Evolutionary conservation across 2,797 vertebrate genomes (phyloP).

Genomic region (Zenarchopterus dispar): DNA sequence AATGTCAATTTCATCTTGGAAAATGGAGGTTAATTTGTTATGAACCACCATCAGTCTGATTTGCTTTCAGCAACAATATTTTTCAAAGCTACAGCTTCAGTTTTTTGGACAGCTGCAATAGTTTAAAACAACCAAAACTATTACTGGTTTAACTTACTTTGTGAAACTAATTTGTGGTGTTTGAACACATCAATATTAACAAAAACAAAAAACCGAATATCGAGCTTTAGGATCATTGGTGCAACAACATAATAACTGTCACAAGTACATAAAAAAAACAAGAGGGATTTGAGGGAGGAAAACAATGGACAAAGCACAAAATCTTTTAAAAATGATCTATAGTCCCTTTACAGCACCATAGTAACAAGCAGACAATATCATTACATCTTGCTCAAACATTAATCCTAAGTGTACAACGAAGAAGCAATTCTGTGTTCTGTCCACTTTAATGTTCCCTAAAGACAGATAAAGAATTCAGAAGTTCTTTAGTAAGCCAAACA

Average conservation of each 20-base stretch:
- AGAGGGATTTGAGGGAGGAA: conserved; percentile 12
- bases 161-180: too few relatives aligned
- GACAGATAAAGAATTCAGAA: conserved; percentile 59
- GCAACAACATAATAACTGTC: conserved; percentile 29
- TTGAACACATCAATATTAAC: too few relatives aligned
- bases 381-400: conserved; percentile 66
- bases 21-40: too few relatives aligned
- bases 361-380: conserved; percentile 55
- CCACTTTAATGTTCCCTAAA: conserved; percentile 55
- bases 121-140: too few relatives aligned
- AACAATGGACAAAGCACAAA: conserved; percentile 30
- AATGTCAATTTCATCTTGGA: too few relatives aligned
- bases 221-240: not conserved
- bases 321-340: conserved; percentile 9
- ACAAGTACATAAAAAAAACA: conserved; percentile 18
- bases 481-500: conserved; percentile 52
- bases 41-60: too few relatives aligned
- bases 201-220: too few relatives aligned
- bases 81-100: too few relatives aligned
- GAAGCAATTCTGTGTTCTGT: conserved; percentile 60
- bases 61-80: too few relatives aligned
- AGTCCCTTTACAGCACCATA: conserved; percentile 46
- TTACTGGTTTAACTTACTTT: too few relatives aligned
- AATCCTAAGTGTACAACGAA: conserved; percentile 61
- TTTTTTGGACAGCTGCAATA: too few relatives aligned